Base-by-base conservation (phyloP, 2,888 invertebrate genomes). In the Chymomyza procnemis region DNA sequence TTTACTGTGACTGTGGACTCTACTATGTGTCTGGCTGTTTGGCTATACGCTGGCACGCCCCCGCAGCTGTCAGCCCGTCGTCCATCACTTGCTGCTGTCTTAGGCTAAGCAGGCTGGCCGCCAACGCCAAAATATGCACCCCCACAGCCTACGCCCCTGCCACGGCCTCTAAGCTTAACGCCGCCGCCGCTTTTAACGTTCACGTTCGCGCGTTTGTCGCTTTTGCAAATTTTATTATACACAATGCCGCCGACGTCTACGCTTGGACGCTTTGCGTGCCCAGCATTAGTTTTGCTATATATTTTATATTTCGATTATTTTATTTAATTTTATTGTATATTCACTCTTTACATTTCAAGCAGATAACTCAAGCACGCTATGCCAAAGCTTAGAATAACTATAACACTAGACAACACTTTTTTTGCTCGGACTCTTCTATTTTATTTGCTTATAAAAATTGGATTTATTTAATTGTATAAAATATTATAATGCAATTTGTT, bases 161-260 rank as follows among this genome's bases (percentile, higher is more conserved):
- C 12, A 3, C 34, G 12, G 34, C 34, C 34, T 41, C 34, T 41
- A 41, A 41, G 12, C 12, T 41, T 3, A 26, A 9, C 34, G 12
- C 34, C 34, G 34, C 34, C 34, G 12, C 34, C 34, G 1, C 34
- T 12, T 8, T 18, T 6, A 26, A 58, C 41, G 21, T 56, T 14
- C 73, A 71, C 54, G 60, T 61, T 73, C 26, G 48, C 61, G 54
- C 54, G 54, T 60, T 52, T 66, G 26, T 26, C 59, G 26, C 34
- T 63, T 30, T 66, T 61, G 76, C 78, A 78, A 76, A 79, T 83
- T 84, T 74, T 85, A 85, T 85, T 84, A 80, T 80, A 85, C 85
- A 85, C 82, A 83, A 80, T 80, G 80, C 70, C 72, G 48, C 41
- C 74, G 65, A 57, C 67, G 80, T 77, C 74, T 68, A 80, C 74